Conservation (phyloP, 1,140 invertebrate genomes). For the Melipona quadrifasciata region DNA sequence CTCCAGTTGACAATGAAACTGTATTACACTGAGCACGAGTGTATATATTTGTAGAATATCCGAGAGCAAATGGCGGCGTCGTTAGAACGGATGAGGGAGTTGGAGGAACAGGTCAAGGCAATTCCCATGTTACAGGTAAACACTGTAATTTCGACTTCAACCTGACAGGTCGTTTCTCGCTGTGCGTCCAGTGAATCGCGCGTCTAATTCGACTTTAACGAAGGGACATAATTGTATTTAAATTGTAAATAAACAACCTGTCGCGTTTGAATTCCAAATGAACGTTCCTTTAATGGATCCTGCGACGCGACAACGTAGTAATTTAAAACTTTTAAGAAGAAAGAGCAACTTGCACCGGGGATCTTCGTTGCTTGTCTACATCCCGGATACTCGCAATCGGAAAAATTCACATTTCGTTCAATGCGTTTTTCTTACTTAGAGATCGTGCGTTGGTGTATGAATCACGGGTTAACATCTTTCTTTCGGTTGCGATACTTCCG, state of each 20-base stretch:
- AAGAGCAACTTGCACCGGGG: not conserved
- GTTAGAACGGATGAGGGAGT: slow-evolving; percentile 88
- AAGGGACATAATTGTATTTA: not conserved
- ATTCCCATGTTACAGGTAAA: slow-evolving; percentile 91
- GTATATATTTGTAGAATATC: slow-evolving; percentile 81
- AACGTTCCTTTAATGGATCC: not conserved
- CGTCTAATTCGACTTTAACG: too few relatives aligned
- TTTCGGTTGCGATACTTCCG: slow-evolving; percentile 32
- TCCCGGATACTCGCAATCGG: too few relatives aligned
- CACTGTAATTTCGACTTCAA: slow-evolving; percentile 7
- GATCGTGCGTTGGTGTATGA: not conserved
- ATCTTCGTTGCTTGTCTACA: not conserved
- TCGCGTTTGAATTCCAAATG: too few relatives aligned
- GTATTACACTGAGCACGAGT: not conserved
- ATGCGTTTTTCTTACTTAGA: not conserved
- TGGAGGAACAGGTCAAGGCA: slow-evolving; percentile 92
- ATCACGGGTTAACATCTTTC: not conserved
- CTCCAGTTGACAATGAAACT: not conserved
- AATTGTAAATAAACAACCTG: not conserved
- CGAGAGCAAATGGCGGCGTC: slow-evolving; percentile 90
- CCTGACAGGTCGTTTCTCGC: not conserved
- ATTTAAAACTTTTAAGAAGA: not conserved
- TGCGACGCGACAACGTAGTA: not conserved
- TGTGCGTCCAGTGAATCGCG: not conserved
- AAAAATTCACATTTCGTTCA: not conserved